Percentiles rank a stretch among this genome's conserved stretches.
phyloP scores from a whole-genome alignment of 2,113 vertebrate species.

The Perccottus glenii region DNA sequence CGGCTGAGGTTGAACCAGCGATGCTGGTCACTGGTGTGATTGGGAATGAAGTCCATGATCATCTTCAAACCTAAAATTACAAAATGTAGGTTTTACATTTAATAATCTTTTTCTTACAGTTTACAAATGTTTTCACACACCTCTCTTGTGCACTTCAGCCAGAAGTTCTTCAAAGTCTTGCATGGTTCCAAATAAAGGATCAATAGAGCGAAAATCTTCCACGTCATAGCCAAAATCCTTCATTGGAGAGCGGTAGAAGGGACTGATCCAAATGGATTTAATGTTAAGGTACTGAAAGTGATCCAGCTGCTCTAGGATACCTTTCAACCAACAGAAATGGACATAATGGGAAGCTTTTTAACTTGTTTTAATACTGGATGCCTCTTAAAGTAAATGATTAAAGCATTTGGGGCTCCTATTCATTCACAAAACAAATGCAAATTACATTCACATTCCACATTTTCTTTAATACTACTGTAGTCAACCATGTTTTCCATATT shows the following conservation, averaged over 20 bases:
- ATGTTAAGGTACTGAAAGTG: constrained; percentile 87
- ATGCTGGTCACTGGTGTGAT: constrained; percentile 94
- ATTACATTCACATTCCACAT: too few species aligned
- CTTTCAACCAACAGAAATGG: constrained; percentile 62
- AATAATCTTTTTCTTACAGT: neutral
- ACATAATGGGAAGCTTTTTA: neutral
- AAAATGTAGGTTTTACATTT: neutral
- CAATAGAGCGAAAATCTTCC: constrained; percentile 89
- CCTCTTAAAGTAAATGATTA: neutral
- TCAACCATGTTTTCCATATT: too few species aligned
- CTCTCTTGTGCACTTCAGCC: constrained; percentile 87
- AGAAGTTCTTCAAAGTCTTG: constrained; percentile 89
- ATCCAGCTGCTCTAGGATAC: constrained; percentile 88
- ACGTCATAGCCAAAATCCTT: constrained; percentile 90
- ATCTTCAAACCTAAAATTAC: constrained; percentile 86
- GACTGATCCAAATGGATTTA: constrained; percentile 91
- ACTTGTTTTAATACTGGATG: too few species aligned
- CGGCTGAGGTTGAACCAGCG: constrained; percentile 93
- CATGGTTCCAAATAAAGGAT: constrained; percentile 95
- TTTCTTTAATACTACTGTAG: too few species aligned
- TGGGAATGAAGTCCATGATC: constrained; percentile 95
- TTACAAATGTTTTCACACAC: constrained; percentile 57
- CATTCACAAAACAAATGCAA: neutral
- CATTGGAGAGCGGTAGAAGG: constrained; percentile 91
- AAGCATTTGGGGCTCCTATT: neutral